Percentiles rank a stretch among this genome's conserved stretches.
Conservation (phyloP, 2,113 vertebrate species). For the Pseudorectes ferrugineus region DNA sequence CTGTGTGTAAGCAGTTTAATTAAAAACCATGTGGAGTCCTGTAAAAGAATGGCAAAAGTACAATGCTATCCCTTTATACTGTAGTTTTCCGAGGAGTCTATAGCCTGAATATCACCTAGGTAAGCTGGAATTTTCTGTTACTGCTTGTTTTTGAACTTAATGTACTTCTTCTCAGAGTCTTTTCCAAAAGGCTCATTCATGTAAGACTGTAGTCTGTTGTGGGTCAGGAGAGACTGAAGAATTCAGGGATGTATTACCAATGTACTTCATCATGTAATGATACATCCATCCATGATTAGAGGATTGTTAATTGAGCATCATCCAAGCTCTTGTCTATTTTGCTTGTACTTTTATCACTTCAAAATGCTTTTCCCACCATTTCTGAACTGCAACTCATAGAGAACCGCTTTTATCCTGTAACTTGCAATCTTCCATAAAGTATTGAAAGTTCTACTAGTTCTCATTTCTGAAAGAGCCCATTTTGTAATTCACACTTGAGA, state of each 20-base stretch:
- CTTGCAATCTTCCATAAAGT: conserved; percentile 18
- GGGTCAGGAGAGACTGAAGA: conserved; percentile 17
- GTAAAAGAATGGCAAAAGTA: conserved; percentile 30
- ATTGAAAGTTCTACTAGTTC: background rate
- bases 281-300: conserved; percentile 55
- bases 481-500: background rate
- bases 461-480: conserved; percentile 12
- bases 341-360: conserved; percentile 37
- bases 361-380: conserved; percentile 16
- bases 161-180: conserved; percentile 8
- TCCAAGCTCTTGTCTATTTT: conserved; percentile 35
- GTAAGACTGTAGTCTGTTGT: conserved; percentile 35
- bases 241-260: conserved; percentile 51
- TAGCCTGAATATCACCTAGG: conserved; percentile 54
- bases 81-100: conserved; percentile 56
- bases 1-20: conserved; percentile 8
- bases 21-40: background rate
- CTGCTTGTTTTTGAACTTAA: conserved; percentile 26
- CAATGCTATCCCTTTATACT: conserved; percentile 60
- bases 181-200: conserved; percentile 42
- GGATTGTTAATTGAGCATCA: conserved; percentile 35
- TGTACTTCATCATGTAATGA: conserved; percentile 33
- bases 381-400: conserved; percentile 10
- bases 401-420: background rate
- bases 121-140: conserved; percentile 55